These are phyloP conservation scores for Mizuhopecten yessoensis DNA, from an alignment of 1,140 invertebrate species.

Conservation along the genomic window DNA sequence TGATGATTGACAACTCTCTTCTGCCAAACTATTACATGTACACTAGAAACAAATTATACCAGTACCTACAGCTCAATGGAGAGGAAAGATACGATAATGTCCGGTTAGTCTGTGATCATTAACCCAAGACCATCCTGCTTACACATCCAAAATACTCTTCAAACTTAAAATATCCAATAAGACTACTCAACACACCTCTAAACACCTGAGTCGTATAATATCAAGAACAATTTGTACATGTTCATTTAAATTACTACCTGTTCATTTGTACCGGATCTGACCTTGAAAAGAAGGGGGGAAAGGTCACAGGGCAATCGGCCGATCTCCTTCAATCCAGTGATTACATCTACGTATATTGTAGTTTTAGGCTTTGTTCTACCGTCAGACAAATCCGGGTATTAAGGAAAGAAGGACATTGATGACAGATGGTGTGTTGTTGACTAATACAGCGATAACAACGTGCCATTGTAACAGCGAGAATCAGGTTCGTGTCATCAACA, in stretches of 20 bases:
- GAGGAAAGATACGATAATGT: not conserved
- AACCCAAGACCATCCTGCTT: not conserved
- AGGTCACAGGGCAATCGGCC: not conserved
- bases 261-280: not conserved
- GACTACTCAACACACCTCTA: not conserved
- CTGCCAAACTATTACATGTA: not conserved
- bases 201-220: not conserved
- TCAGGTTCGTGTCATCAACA: not conserved
- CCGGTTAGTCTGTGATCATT: not conserved
- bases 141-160: not conserved
- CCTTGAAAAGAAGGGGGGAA: not conserved
- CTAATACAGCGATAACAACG: not conserved
- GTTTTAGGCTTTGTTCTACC: not conserved
- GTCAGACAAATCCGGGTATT: conserved; percentile 22
- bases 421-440: not conserved
- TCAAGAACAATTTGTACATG: not conserved
- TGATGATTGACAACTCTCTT: not conserved
- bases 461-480: not conserved
- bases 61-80: not conserved
- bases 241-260: not conserved
- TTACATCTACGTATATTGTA: not conserved
- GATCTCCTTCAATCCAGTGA: not conserved
- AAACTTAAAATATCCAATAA: not conserved
- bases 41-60: not conserved
- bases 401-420: not conserved